Evolutionary conservation across 2,797 vertebrate genomes (phyloP), one percentile per base, ranked within the genome.

Genomic region (Psittacula derbiana): DNA sequence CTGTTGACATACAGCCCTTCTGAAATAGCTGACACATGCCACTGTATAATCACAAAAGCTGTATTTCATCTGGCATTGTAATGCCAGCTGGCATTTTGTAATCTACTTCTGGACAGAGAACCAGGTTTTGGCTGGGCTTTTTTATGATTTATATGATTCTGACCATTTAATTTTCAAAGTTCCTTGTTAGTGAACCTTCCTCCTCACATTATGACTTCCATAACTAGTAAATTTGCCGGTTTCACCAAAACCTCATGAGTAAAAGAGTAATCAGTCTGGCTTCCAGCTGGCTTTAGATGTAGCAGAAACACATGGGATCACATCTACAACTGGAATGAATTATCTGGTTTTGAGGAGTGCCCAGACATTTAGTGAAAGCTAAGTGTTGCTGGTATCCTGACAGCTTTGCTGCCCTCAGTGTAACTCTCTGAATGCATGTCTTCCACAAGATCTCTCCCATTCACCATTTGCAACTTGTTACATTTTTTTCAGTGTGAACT

Each of bases 381-480:
- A 19, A 50, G 11, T 11, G 30, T 25, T 73, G n/a, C 66, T 73
- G 23, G 20, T 80, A 11, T 58, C 20, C 50, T 31, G 23, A n/a
- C 14, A 20, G 7, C 28, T 60, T 47, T 86, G 25, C 23, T 46
- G n/a, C 30, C 19, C 44, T 43, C 61, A 50, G 18, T n/a, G 49
- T 82, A 81, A 46, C 5, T 17, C 55, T 43, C 27, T 69, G 33
- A 44, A 43, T 60, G 16, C 30, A 11, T 4, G 7, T 33, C 65
- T 94, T 93, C 65, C 49, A 69, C 25, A 58, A 46, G 16, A 55
- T 58, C 73, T 50, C 70, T 90, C 61, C 50, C 33, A 50, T 84
- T 96, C 94, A 69, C 64, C n/a, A 36, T 93, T 93, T 94, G 74
- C 3, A 58, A 53, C 55, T 92, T 80, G 74, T 88, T 38, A 20